These are phyloP conservation scores for Troides helena DNA, from an alignment of 2,888 invertebrate genomes.

Conservation along the genomic window DNA sequence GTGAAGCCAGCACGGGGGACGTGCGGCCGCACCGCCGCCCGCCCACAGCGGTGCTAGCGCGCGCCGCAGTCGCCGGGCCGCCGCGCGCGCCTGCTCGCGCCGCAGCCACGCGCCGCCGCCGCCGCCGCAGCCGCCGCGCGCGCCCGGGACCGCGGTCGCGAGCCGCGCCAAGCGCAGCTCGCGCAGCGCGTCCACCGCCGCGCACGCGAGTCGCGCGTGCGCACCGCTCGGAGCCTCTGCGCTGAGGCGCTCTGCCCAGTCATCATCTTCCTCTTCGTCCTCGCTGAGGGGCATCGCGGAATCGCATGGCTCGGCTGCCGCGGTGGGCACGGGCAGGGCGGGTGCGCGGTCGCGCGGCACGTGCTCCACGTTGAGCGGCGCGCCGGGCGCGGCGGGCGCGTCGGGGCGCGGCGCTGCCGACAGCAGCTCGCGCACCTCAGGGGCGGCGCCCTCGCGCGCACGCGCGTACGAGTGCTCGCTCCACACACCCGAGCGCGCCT, in stretches of 20 bases:
- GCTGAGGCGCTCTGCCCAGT: slow-evolving; percentile 42
- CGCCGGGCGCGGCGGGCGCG: slow-evolving; percentile 29
- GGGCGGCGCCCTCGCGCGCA: slow-evolving; percentile 39
- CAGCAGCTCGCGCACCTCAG: slow-evolving; percentile 38
- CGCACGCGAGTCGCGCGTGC: slow-evolving; percentile 48
- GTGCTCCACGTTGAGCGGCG: slow-evolving; percentile 35
- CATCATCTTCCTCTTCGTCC: slow-evolving; percentile 46
- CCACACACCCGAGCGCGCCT: slow-evolving; percentile 52
- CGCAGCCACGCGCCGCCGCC: slow-evolving; percentile 31
- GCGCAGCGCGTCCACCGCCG: slow-evolving; percentile 42
- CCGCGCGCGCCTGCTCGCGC: slow-evolving; percentile 33
- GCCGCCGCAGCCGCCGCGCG: slow-evolving; percentile 28
- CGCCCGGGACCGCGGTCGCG: slow-evolving; percentile 33
- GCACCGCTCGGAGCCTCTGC: slow-evolving; percentile 47
- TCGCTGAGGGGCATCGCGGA: slow-evolving; percentile 30
- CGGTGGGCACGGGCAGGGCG: slow-evolving; percentile 31
- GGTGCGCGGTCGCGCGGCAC: slow-evolving; percentile 30
- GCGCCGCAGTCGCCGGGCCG: slow-evolving; percentile 42
- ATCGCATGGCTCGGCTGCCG: slow-evolving; percentile 31
- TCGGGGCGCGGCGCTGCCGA: slow-evolving; percentile 47
- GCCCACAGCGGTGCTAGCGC: slow-evolving; percentile 47
- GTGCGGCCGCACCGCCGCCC: slow-evolving; percentile 37
- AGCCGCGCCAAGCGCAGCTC: slow-evolving; percentile 49
- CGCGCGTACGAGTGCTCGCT: slow-evolving; percentile 70
- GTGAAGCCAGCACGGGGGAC: slow-evolving; percentile 43